phyloP scores from a whole-genome alignment of 1,140 invertebrate species.

The Berghia stephanieae region DNA sequence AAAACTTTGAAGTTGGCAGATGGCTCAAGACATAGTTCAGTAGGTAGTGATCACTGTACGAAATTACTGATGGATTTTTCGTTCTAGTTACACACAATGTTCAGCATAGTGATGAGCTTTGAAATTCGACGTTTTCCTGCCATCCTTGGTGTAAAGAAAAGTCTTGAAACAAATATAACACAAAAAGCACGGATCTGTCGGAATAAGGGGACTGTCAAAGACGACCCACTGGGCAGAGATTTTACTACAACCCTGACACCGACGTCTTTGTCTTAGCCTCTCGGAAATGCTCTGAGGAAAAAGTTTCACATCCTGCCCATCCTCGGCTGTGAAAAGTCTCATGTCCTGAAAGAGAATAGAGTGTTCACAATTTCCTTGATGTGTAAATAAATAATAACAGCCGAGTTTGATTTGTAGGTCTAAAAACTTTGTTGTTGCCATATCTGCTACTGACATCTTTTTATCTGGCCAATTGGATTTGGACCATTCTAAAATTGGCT shows the following conservation, averaged over 20 bases:
- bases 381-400: slow-evolving; percentile 76
- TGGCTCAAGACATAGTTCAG: too few relatives aligned
- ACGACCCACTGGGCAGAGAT: slow-evolving; percentile 23
- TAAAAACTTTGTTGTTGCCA: slow-evolving; percentile 74
- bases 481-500: slow-evolving; percentile 76
- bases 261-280: slow-evolving; percentile 1
- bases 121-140: slow-evolving; percentile 21
- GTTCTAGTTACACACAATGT: too few relatives aligned
- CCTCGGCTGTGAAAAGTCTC: slow-evolving; percentile 48
- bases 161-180: slow-evolving; percentile 22
- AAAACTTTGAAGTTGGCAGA: too few relatives aligned
- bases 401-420: slow-evolving; percentile 77
- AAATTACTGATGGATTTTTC: too few relatives aligned
- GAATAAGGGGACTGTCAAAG: slow-evolving; percentile 15
- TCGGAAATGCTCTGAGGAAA: slow-evolving; percentile 8
- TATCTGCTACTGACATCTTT: slow-evolving; percentile 69
- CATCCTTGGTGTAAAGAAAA: slow-evolving; percentile 25
- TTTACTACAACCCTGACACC: slow-evolving; percentile 18
- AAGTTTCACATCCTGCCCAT: not conserved
- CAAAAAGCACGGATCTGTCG: slow-evolving; percentile 13
- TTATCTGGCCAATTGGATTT: slow-evolving; percentile 67
- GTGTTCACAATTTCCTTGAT: slow-evolving; percentile 89
- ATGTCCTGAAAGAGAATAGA: slow-evolving; percentile 80
- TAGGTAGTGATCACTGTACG: too few relatives aligned
- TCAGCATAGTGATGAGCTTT: slow-evolving; percentile 27